phyloP scores from a whole-genome alignment of 1,140 invertebrate genomes.

The Cardiocondyla obscurior region DNA sequence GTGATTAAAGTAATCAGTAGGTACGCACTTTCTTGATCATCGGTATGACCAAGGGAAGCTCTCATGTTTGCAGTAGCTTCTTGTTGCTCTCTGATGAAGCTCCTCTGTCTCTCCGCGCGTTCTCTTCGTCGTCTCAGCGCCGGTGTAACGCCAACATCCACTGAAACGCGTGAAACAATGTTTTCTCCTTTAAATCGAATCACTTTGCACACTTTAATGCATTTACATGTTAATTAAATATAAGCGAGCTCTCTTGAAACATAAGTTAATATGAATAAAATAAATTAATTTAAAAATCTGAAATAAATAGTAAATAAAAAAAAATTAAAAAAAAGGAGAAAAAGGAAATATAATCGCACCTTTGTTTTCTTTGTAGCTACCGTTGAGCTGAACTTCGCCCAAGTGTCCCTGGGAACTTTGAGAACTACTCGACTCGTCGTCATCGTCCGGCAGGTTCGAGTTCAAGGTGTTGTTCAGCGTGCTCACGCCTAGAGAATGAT shows the following conservation, averaged over 20 bases:
- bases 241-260: not conserved
- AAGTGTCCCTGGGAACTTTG: slow-evolving; percentile 83
- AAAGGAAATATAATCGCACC: too few species aligned
- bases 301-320: too few species aligned
- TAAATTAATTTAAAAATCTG: too few species aligned
- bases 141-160: slow-evolving; percentile 89
- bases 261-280: too few species aligned
- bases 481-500: slow-evolving; percentile 79
- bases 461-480: slow-evolving; percentile 79
- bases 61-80: slow-evolving; percentile 86
- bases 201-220: not conserved
- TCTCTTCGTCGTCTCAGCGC: slow-evolving; percentile 89
- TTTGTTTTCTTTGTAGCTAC: slow-evolving; percentile 86
- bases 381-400: slow-evolving; percentile 84
- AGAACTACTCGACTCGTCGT: slow-evolving; percentile 85
- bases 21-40: slow-evolving; percentile 83
- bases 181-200: slow-evolving; percentile 38
- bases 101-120: slow-evolving; percentile 91
- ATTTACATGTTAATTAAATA: not conserved
- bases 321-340: not conserved
- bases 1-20: not conserved
- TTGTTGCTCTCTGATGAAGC: slow-evolving; percentile 91
- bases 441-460: slow-evolving; percentile 83
- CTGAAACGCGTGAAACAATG: slow-evolving; percentile 68
- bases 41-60: slow-evolving; percentile 81